Evolutionary conservation across 2,797 vertebrate species (phyloP).

Genomic region (Enteromius radiatus): DNA sequence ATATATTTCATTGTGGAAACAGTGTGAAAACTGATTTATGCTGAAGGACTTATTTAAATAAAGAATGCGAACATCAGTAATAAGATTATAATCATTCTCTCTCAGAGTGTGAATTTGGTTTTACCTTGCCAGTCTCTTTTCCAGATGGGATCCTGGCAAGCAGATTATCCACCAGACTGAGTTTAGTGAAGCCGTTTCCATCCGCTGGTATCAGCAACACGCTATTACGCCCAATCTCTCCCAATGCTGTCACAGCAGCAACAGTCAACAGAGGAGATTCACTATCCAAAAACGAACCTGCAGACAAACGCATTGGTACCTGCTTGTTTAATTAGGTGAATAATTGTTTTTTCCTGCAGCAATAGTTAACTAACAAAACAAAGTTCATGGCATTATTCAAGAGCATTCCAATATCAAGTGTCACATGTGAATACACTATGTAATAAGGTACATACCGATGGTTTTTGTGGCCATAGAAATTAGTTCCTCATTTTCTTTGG

Average conservation of each 20-base stretch:
- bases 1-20: not conserved
- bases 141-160: conserved; percentile 90
- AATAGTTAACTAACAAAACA: conserved; percentile 3
- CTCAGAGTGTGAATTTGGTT: not conserved
- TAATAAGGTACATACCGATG: conserved; percentile 80
- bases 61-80: not conserved
- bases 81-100: not conserved
- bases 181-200: conserved; percentile 90
- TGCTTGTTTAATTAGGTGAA: not conserved
- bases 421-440: not conserved
- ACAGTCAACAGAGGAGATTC: conserved; percentile 84
- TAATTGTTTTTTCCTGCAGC: no score
- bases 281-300: conserved; percentile 92
- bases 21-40: not conserved
- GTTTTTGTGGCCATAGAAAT: conserved; percentile 88
- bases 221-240: conserved; percentile 95
- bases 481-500: conserved; percentile 85
- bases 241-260: conserved; percentile 91
- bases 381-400: not conserved
- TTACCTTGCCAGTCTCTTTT: conserved; percentile 94
- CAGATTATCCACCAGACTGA: conserved; percentile 90
- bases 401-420: not conserved
- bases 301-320: conserved; percentile 6
- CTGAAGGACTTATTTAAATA: not conserved
- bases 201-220: conserved; percentile 86